Base-by-base conservation (phyloP, 1,140 invertebrate genomes). In the Dysdera silvatica region DNA sequence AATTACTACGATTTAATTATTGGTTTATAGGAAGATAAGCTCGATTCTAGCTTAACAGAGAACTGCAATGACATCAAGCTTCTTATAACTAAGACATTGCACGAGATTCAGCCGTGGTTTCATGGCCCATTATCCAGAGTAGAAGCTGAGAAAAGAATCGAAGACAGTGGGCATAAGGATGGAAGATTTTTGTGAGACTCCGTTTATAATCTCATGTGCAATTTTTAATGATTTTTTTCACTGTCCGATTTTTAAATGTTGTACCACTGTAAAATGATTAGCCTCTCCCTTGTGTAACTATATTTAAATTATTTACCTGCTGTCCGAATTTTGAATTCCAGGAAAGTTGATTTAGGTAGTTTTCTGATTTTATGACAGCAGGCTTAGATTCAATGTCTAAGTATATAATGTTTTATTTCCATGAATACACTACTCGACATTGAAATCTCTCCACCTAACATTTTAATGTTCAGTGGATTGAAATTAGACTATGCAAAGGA, bases 81-180 rank as follows among this genome's bases (percentile, higher is more conserved):
- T n/a, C 54, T 73, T n/a, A 70, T 73, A 29, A 66, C 56, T n/a
- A 73, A 73, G 54, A 71, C 70, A 10, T 45, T 73, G 23, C 71
- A 73, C 62, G 71, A 72, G 54, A 64, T 72, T n/a, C 70, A 71
- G 23, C 71, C 71, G 2, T 73, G 71, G 71, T 73, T 69, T 58
- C 71, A 73, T 64, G 72, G 68, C 6, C 54, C 53, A n/a, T 31
- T 72, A 16, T 66, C 68, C 26, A 47, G 71, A 28, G 10, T 67
- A 3, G 68, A 71, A 43, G 71, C 71, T 10, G 71, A 73, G 40
- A 41, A 55, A 20, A 52, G 66, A 23, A 58, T 73, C 18, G 63
- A 66, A 52, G 65, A 70, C 31, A 68, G 65, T 61, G 71, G 70
- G 3, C 70, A 71, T 29, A 68, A 61, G 33, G 71, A 73, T 54